Conservation (phyloP, 2,888 invertebrate genomes). For the Thysanoteuthis rhombus region DNA sequence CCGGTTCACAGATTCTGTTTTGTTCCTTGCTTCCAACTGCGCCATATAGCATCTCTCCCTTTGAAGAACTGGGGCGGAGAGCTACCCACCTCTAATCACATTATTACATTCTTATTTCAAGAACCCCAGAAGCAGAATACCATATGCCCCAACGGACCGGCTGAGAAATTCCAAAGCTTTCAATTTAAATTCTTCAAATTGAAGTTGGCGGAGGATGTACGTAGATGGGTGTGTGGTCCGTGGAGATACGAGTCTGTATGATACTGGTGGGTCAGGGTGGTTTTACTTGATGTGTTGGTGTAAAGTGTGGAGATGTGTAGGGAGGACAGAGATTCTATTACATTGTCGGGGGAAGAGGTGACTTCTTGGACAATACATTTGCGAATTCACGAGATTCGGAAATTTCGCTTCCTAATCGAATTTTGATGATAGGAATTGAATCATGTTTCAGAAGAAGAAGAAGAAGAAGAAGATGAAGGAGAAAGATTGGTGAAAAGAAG, state of each 20-base stretch:
- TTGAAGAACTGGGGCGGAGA: background rate
- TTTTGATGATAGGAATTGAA: conserved; percentile 12
- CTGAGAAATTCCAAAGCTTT: background rate
- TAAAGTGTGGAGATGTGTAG: background rate
- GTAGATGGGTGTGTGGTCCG: background rate
- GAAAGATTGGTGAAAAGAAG: too few species aligned
- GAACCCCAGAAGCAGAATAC: background rate
- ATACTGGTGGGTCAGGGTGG: too few species aligned
- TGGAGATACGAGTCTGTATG: background rate
- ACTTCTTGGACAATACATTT: background rate
- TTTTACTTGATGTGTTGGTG: too few species aligned
- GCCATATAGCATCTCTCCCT: background rate
- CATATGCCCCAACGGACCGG: background rate
- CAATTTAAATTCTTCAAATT: conserved; percentile 12
- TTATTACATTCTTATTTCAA: background rate
- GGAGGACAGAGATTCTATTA: background rate
- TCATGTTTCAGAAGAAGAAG: background rate
- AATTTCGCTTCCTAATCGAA: background rate
- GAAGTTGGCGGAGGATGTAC: background rate
- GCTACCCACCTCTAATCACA: background rate
- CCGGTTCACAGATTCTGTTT: background rate
- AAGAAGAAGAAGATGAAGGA: too few species aligned
- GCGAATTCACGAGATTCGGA: background rate
- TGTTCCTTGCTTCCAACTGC: background rate
- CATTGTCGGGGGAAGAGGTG: background rate